A percentile compares a stretch with the other conserved stretches of the same genome.
These are phyloP conservation scores for Sialia sialis DNA, from an alignment of 2,113 vertebrate species.

Conservation along the genomic window DNA sequence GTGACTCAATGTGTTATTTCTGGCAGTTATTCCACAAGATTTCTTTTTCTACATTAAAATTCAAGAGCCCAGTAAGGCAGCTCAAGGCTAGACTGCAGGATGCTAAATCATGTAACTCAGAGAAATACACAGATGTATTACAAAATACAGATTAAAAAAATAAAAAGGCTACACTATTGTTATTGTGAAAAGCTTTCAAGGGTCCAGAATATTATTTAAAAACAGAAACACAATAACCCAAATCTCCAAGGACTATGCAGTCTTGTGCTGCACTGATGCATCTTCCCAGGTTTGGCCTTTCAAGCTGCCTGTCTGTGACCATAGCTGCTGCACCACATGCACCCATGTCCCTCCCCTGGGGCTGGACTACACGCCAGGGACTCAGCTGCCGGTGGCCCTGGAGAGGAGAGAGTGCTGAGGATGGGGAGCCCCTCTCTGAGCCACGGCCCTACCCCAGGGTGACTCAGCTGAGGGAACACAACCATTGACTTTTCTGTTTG, in stretches of 20 bases:
- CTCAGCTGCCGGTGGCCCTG: not conserved
- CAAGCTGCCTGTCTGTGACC: not conserved
- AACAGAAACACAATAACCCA: not conserved
- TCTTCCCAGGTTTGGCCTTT: not conserved
- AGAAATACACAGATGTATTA: not conserved
- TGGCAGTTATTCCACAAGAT: not conserved
- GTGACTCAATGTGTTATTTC: slow-evolving; percentile 48
- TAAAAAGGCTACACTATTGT: not conserved
- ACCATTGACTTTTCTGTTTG: not conserved
- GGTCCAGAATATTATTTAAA: not conserved
- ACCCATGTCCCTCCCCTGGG: not conserved
- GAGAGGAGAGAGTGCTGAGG: not conserved
- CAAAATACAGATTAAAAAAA: not conserved
- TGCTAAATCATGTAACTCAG: not conserved
- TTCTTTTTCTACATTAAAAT: slow-evolving; percentile 53
- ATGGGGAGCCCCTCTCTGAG: accelerated
- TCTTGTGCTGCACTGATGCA: not conserved
- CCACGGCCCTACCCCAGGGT: not conserved
- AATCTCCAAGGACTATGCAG: not conserved
- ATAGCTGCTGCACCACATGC: accelerated
- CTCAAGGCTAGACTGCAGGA: not conserved
- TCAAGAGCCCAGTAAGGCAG: not conserved
- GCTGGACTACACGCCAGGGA: not conserved
- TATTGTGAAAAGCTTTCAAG: not conserved
- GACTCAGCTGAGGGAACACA: not conserved